Percentiles rank a stretch among this genome's conserved stretches.
phyloP scores from a whole-genome alignment of 2,888 invertebrate genomes.

The Chrysodeixis includens region DNA sequence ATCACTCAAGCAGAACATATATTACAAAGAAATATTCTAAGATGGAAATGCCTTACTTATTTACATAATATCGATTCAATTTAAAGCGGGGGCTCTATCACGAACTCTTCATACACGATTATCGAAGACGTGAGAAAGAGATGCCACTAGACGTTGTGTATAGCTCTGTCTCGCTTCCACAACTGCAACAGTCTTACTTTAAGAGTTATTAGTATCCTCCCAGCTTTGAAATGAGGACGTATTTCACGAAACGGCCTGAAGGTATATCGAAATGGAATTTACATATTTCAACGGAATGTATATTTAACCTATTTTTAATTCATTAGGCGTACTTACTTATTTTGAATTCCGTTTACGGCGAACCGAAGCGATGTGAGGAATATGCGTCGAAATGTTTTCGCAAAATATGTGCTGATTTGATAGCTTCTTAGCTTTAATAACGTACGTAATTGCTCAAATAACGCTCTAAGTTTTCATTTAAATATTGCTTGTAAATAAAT shows the following conservation, averaged over 20 bases:
- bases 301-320: conserved; percentile 37
- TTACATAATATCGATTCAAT: conserved; percentile 59
- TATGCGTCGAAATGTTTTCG: background rate
- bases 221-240: conserved; percentile 29
- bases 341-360: background rate
- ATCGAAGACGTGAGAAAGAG: too few species aligned
- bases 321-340: conserved; percentile 13
- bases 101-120: too few species aligned
- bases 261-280: conserved; percentile 47
- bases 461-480: too few species aligned
- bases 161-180: too few species aligned
- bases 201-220: too few species aligned
- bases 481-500: too few species aligned
- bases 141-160: too few species aligned
- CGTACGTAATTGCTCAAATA: too few species aligned
- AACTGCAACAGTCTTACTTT: too few species aligned
- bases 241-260: conserved; percentile 43
- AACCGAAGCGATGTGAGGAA: background rate
- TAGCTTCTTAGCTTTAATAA: background rate
- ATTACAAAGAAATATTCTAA: conserved; percentile 31
- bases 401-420: background rate
- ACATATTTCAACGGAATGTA: conserved; percentile 40
- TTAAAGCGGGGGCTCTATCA: conserved; percentile 10
- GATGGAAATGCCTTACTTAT: conserved; percentile 38
- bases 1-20: conserved; percentile 19